These are phyloP conservation scores for Synodontis membranacea DNA, from an alignment of 2,113 vertebrate genomes.

Conservation along the genomic window DNA sequence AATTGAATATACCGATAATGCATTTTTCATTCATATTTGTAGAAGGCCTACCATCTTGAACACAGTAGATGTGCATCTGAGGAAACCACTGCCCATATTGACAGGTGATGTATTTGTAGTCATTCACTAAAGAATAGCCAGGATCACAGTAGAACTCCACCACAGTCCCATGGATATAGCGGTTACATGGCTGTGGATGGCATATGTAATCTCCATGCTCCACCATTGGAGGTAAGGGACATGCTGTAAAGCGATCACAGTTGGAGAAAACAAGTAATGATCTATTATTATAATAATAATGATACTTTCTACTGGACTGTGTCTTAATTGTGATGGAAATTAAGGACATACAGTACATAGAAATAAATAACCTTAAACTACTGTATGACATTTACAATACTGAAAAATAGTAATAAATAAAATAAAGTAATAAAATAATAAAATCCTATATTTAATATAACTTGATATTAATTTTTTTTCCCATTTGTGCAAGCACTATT, in stretches of 20 bases:
- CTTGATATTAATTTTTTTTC: neutral
- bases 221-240: conserved; percentile 82
- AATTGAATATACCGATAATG: neutral
- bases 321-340: neutral
- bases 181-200: conserved; percentile 84
- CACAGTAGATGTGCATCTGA: conserved; percentile 80
- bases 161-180: conserved; percentile 82
- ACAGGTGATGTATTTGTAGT: conserved; percentile 88
- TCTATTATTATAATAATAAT: neutral
- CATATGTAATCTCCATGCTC: conserved; percentile 84
- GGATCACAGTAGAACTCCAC: conserved; percentile 86
- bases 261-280: neutral
- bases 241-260: conserved; percentile 68
- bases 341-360: neutral
- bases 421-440: neutral
- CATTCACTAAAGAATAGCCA: conserved; percentile 82
- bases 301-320: neutral
- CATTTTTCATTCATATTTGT: neutral
- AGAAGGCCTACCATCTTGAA: conserved; percentile 73
- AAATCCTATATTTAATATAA: neutral
- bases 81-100: conserved; percentile 87
- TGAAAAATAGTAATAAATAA: too few relatives aligned
- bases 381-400: neutral
- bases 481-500: neutral
- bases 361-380: neutral